These are phyloP conservation scores for Cranoglanis bouderius DNA, from an alignment of 2,113 vertebrate genomes.

Conservation along the genomic window DNA sequence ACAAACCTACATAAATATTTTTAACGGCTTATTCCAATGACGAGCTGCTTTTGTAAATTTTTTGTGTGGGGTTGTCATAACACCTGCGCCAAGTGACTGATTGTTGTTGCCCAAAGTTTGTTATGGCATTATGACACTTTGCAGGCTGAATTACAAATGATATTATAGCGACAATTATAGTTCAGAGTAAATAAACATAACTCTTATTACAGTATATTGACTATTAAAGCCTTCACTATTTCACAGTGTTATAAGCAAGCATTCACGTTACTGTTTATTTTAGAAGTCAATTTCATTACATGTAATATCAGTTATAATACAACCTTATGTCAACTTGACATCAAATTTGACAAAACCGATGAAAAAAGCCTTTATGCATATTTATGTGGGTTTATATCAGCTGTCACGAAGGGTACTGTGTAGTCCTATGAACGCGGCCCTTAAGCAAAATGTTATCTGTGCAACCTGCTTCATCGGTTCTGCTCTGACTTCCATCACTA, in stretches of 20 bases:
- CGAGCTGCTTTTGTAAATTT: background rate
- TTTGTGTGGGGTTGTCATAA: background rate
- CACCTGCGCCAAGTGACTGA: background rate
- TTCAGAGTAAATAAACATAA: background rate
- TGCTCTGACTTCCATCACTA: slow-evolving; percentile 7
- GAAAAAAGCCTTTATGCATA: background rate
- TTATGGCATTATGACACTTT: background rate
- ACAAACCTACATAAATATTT: background rate
- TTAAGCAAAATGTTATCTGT: background rate
- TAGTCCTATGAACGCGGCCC: background rate
- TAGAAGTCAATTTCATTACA: background rate
- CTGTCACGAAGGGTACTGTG: background rate
- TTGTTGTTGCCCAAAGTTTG: background rate
- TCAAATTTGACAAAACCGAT: background rate
- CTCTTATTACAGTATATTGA: background rate
- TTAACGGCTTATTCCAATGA: background rate
- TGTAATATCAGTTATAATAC: background rate
- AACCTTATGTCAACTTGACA: background rate
- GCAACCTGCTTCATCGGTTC: slow-evolving; percentile 37
- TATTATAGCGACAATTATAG: no score
- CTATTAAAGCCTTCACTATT: background rate
- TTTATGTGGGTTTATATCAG: background rate
- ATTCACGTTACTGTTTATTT: background rate
- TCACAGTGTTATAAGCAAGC: background rate
- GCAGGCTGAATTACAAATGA: background rate